Evolutionary conservation across 2,113 vertebrate genomes (phyloP), one percentile per base, ranked within the genome.

Genomic region (Pluvianellus socialis): DNA sequence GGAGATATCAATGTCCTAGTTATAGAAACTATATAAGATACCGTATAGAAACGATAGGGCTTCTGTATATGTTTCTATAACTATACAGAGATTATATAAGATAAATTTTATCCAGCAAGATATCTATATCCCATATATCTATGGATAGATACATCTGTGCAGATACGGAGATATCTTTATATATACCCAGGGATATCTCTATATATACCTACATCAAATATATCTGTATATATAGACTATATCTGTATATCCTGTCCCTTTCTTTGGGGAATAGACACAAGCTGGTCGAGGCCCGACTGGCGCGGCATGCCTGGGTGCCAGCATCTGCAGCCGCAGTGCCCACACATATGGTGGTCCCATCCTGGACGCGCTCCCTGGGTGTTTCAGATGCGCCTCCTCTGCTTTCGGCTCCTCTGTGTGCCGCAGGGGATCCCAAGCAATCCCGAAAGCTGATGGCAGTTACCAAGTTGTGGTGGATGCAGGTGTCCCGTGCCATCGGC

Each of bases 311-410:
- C 14, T 55, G 32, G 15, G 30, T 20, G 14, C 72, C 52, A 42
- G 47, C 32, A 30, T 27, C 40, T 2, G 2, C 61, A 53, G 49
- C 62, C 21, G 0, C 2, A 0, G 30, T 45, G 14, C 9, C 49
- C n/a, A 14, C 42, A 40, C 1, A 1, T 47, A 28, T 0, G 2
- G 26, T 24, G 16, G 26, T 70, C 16, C 16, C 2, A 1, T 35
- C 24, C 72, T 27, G 35, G 28, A 11, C 9, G 5, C 5, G 0
- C 9, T 73, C 30, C 19, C 7, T 71, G n/a, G 15, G 10, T 20
- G 18, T 24, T 72, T 56, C 32, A 47, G 65, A 50, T 38, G 38
- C 2, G 1, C 33, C 38, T 30, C 63, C 17, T 77, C 32, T 72
- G 45, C 42, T 67, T 49, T 53, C 1, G 2, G 45, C 63, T 70